A percentile compares a stretch with the other conserved stretches of the same genome.
Conservation (phyloP, 2,113 vertebrate species). For the Origma solitaria region DNA sequence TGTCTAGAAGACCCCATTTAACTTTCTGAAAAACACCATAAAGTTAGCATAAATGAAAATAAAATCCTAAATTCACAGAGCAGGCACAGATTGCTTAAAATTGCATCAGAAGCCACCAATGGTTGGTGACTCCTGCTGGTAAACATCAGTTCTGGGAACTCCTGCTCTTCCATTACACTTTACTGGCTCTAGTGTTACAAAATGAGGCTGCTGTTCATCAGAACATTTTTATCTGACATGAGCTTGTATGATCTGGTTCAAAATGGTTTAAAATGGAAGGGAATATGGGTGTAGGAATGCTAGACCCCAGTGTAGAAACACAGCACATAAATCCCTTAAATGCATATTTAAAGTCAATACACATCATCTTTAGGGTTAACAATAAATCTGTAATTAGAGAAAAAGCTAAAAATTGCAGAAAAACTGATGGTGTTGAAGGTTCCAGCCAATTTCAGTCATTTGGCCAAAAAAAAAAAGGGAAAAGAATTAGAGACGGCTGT, state of each 20-base stretch:
- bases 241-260: not conserved
- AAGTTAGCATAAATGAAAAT: not conserved
- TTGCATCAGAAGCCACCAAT: not conserved
- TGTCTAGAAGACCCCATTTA: not conserved
- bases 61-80: not conserved
- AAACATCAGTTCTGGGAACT: not conserved
- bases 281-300: not conserved
- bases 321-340: not conserved
- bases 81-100: not conserved
- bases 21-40: not conserved
- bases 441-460: not conserved
- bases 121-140: not conserved
- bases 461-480: not conserved
- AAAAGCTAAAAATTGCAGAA: not conserved
- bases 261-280: not conserved
- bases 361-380: not conserved
- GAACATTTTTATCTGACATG: not conserved
- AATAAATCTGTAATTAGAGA: not conserved
- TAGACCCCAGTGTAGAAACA: not conserved
- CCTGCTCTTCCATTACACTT: not conserved
- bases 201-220: not conserved
- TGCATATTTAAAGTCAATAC: not conserved
- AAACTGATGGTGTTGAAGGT: not conserved
- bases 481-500: rapidly evolving
- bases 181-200: not conserved